These are phyloP conservation scores for Sebastes elongatus DNA, from an alignment of 2,797 vertebrate species.

Conservation along the genomic window DNA sequence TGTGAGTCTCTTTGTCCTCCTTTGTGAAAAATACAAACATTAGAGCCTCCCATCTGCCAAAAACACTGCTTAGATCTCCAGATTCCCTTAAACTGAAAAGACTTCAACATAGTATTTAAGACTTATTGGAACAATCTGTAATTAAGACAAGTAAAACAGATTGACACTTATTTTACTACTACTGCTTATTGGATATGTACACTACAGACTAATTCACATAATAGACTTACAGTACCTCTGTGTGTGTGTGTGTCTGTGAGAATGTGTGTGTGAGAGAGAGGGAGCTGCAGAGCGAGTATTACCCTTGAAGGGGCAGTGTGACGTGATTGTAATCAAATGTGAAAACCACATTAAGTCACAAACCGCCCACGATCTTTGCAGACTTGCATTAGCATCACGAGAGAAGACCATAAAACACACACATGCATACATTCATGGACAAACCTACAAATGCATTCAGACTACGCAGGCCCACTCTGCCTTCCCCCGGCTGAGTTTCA, in stretches of 20 bases:
- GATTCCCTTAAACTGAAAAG: neutral
- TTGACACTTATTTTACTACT: neutral
- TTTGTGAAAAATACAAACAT: conserved; percentile 9
- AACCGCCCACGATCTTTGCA: conserved; percentile 60
- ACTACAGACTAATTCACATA: neutral
- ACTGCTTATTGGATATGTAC: neutral
- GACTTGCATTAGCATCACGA: conserved; percentile 49
- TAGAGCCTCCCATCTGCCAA: neutral
- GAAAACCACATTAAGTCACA: conserved; percentile 67
- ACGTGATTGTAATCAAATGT: conserved; percentile 67
- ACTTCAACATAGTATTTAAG: neutral
- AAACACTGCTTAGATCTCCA: neutral
- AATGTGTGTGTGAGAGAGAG: neutral
- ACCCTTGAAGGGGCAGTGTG: conserved; percentile 50
- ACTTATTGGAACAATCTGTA: neutral
- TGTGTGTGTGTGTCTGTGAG: neutral
- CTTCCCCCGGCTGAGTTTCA: conserved; percentile 10
- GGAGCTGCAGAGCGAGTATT: conserved; percentile 4
- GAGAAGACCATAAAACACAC: conserved; percentile 1
- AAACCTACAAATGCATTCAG: conserved; percentile 37
- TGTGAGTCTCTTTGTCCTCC: neutral
- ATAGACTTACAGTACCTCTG: neutral
- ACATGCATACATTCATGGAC: conserved; percentile 8
- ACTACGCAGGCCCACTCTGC: conserved; percentile 19
- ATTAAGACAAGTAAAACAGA: neutral